Evolutionary conservation across 2,113 vertebrate species (phyloP).

Genomic region (Pangasianodon gigas): DNA sequence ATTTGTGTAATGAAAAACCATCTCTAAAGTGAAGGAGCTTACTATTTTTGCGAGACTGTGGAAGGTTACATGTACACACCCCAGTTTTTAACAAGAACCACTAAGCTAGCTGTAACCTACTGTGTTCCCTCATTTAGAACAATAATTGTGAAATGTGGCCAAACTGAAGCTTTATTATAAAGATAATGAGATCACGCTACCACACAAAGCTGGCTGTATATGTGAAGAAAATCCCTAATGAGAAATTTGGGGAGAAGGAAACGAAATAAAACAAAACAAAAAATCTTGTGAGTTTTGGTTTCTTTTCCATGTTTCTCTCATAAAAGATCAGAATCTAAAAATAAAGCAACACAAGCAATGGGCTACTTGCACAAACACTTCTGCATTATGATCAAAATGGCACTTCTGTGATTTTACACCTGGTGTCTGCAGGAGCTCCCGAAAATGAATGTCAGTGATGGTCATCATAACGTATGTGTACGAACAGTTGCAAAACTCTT

Average conservation of each 20-base stretch:
- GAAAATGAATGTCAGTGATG: no score
- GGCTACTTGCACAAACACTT: no score
- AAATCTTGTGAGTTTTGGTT: no score
- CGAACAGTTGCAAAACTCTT: no score
- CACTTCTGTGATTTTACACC: no score
- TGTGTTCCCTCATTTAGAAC: neutral
- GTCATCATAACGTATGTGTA: no score
- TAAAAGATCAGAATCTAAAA: neutral
- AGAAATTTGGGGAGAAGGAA: neutral
- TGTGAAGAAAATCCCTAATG: neutral
- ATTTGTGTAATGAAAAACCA: neutral
- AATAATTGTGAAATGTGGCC: neutral
- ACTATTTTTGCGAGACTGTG: neutral
- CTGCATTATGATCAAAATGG: no score
- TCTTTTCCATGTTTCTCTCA: neutral
- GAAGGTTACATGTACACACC: neutral
- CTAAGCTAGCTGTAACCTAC: neutral
- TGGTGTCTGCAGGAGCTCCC: no score
- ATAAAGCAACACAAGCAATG: neutral
- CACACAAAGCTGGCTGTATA: neutral
- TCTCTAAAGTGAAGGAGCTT: neutral
- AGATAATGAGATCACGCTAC: neutral
- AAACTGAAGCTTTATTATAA: neutral
- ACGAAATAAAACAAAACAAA: no score
- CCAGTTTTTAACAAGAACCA: neutral